Conservation (phyloP, 2,113 vertebrate species). For the Sinocyclocheilus rhinocerous region DNA sequence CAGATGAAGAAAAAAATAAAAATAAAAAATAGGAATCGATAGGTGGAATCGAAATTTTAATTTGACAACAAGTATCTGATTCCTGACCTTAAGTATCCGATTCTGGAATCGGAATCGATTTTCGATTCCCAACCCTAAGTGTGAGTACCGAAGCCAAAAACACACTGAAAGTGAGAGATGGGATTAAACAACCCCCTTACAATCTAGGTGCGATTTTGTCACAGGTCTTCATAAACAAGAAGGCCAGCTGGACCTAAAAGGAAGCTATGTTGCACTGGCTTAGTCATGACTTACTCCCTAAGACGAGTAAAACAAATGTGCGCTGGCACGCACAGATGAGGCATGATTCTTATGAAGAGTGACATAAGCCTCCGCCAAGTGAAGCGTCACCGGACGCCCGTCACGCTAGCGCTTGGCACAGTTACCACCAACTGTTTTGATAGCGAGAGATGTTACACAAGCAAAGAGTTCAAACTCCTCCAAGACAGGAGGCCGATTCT, state of each 20-base stretch:
- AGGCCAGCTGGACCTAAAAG: background rate
- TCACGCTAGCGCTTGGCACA: conserved; percentile 19
- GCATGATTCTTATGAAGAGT: conserved; percentile 27
- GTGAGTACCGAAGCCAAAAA: background rate
- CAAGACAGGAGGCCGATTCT: conserved; percentile 30
- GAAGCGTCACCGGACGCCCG: background rate
- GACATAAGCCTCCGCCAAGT: conserved; percentile 21
- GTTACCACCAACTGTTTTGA: conserved; percentile 25
- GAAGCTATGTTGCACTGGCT: background rate
- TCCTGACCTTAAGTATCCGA: too few relatives aligned
- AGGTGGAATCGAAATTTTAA: too few relatives aligned
- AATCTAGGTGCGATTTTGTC: background rate
- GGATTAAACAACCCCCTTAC: background rate
- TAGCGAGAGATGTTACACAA: background rate
- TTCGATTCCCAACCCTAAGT: too few relatives aligned
- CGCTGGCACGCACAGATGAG: conserved; percentile 20
- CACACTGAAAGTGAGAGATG: background rate
- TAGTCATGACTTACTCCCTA: background rate
- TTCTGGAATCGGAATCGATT: too few relatives aligned
- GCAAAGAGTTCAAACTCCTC: conserved; percentile 7
- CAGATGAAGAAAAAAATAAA: too few relatives aligned
- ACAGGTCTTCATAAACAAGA: background rate
- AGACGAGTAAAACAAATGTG: conserved; percentile 11
- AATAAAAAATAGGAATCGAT: too few relatives aligned
- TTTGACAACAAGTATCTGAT: too few relatives aligned